Conservation (phyloP, 1,140 invertebrate genomes). For the Lepidostoma basale region DNA sequence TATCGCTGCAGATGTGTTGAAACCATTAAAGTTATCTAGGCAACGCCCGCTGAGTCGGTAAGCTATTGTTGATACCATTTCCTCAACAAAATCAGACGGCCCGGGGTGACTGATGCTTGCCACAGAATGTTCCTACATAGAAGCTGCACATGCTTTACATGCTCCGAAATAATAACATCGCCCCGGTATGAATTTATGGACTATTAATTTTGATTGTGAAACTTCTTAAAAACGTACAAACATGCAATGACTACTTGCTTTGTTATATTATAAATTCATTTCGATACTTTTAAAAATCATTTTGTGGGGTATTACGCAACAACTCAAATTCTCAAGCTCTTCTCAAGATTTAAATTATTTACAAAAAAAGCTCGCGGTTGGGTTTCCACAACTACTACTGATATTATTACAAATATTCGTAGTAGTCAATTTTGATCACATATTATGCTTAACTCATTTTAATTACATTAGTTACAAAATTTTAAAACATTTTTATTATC, state of each 20-base stretch:
- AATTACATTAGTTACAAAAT: no score
- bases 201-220: background rate
- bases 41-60: constrained; percentile 41
- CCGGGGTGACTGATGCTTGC: constrained; percentile 1
- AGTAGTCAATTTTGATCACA: no score
- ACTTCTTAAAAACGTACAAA: background rate
- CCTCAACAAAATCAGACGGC: constrained; percentile 13
- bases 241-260: no score
- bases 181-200: background rate
- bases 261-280: background rate
- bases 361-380: no score
- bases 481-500: no score
- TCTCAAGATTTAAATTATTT: no score
- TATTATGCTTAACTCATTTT: no score
- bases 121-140: background rate
- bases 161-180: background rate
- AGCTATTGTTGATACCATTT: constrained; percentile 38
- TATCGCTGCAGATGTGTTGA: constrained; percentile 21
- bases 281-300: no score
- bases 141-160: constrained; percentile 11
- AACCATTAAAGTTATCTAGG: constrained; percentile 32
- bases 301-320: no score
- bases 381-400: no score
- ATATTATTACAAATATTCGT: no score
- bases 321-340: no score